Evolutionary conservation across 2,113 vertebrate genomes (phyloP).

Genomic region (Martes martes): DNA sequence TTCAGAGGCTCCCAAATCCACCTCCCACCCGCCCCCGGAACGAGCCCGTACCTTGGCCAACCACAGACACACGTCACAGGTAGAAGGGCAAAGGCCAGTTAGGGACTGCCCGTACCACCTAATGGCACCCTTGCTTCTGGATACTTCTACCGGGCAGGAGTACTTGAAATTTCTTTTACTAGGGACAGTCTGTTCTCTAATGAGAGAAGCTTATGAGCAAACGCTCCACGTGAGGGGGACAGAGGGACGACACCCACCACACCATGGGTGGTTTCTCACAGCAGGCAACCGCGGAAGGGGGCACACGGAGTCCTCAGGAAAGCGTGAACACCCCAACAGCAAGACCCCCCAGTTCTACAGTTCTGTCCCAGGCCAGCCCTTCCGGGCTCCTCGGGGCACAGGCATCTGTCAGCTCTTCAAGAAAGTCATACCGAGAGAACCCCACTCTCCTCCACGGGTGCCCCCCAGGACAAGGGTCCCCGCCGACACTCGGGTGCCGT

Average conservation of each 20-base stretch:
- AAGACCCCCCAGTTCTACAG: rapidly evolving
- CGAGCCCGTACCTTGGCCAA: not conserved
- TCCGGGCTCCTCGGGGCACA: rapidly evolving
- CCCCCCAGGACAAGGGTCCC: rapidly evolving
- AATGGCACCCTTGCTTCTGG: not conserved
- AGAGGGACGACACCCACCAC: not conserved
- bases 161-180: not conserved
- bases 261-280: not conserved
- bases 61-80: rapidly evolving
- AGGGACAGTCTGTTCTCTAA: no score
- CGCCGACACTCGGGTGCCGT: not conserved
- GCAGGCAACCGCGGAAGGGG: not conserved
- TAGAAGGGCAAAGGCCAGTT: rapidly evolving
- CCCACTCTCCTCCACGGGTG: rapidly evolving
- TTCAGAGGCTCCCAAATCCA: rapidly evolving
- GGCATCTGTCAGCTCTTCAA: not conserved
- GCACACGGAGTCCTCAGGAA: not conserved
- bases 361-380: no score
- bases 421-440: not conserved
- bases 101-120: rapidly evolving
- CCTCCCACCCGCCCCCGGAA: not conserved
- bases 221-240: rapidly evolving
- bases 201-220: not conserved
- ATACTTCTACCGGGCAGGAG: not conserved
- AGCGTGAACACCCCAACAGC: not conserved